A percentile compares a stretch with the other conserved stretches of the same genome.
These are phyloP conservation scores for Euphonia xanthogaster DNA, from an alignment of 2,797 vertebrate species.

Conservation along the genomic window DNA sequence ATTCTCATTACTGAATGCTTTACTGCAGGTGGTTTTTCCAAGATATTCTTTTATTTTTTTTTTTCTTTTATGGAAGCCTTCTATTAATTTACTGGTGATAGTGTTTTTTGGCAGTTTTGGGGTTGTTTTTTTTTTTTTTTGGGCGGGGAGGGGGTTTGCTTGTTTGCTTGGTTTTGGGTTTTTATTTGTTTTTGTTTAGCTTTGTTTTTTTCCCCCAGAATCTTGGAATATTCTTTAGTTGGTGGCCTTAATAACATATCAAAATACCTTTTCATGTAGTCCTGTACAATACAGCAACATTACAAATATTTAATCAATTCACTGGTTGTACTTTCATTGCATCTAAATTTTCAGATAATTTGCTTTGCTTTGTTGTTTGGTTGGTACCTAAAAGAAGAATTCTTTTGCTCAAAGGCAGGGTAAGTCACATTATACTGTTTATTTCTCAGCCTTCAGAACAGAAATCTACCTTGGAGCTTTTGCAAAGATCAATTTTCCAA, in stretches of 20 bases:
- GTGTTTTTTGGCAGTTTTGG: background rate
- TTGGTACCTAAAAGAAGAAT: background rate
- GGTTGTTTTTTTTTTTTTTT: fast-evolving
- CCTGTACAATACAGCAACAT: background rate
- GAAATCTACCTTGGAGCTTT: background rate
- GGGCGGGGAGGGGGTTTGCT: fast-evolving
- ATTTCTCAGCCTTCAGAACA: background rate
- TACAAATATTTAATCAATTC: background rate
- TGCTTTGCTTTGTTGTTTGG: background rate
- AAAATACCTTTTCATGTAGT: background rate
- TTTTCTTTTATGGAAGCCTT: background rate
- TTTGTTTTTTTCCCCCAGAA: background rate
- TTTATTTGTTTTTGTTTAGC: background rate
- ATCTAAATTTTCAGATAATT: background rate
- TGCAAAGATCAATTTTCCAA: background rate
- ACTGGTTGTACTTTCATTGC: background rate
- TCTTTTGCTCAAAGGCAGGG: background rate
- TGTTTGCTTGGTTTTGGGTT: fast-evolving
- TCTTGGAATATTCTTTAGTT: background rate
- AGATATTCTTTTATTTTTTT: fast-evolving
- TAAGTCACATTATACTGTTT: background rate
- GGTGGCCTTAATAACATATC: background rate
- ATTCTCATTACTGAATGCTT: fast-evolving
- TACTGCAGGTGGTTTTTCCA: background rate
- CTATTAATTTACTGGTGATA: fast-evolving